Conservation (phyloP, 2,113 vertebrate species). For the Corythoichthys intestinalis region DNA sequence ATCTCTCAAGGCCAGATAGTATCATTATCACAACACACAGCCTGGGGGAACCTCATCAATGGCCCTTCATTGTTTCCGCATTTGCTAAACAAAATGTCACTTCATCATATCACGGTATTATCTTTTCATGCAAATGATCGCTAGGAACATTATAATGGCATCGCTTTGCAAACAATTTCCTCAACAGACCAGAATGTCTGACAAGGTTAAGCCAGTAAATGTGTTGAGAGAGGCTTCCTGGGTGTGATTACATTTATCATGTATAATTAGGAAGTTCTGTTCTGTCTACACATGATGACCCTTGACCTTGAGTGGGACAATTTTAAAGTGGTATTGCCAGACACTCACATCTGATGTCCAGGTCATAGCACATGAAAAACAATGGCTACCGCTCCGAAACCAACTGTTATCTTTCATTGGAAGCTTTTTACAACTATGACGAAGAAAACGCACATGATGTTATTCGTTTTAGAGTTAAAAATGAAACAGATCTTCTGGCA, state of each 20-base stretch:
- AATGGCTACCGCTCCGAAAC: conserved; percentile 32
- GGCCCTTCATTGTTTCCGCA: conserved; percentile 2
- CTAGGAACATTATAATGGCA: background rate
- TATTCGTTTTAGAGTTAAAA: background rate
- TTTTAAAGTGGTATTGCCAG: conserved; percentile 51
- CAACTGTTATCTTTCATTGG: conserved; percentile 9
- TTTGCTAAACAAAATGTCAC: conserved; percentile 4
- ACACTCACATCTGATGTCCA: conserved; percentile 45
- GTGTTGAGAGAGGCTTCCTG: conserved; percentile 57
- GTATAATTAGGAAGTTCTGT: conserved; percentile 68
- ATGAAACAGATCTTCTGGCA: background rate
- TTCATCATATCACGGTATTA: background rate
- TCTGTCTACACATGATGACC: conserved; percentile 59
- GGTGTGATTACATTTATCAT: conserved; percentile 67
- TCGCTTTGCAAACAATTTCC: conserved; percentile 23
- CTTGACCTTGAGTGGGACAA: conserved; percentile 57
- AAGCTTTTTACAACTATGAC: conserved; percentile 8
- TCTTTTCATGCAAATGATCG: background rate
- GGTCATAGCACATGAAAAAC: conserved; percentile 25
- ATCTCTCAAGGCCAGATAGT: conserved; percentile 37
- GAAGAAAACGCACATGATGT: background rate
- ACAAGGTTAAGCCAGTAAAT: conserved; percentile 69
- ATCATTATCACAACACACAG: conserved; percentile 54
- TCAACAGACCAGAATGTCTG: conserved; percentile 79
- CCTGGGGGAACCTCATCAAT: conserved; percentile 15